A percentile compares a stretch with the other conserved stretches of the same genome.
These are phyloP conservation scores for Elysia crispata DNA, from an alignment of 2,888 invertebrate species.

Conservation along the genomic window DNA sequence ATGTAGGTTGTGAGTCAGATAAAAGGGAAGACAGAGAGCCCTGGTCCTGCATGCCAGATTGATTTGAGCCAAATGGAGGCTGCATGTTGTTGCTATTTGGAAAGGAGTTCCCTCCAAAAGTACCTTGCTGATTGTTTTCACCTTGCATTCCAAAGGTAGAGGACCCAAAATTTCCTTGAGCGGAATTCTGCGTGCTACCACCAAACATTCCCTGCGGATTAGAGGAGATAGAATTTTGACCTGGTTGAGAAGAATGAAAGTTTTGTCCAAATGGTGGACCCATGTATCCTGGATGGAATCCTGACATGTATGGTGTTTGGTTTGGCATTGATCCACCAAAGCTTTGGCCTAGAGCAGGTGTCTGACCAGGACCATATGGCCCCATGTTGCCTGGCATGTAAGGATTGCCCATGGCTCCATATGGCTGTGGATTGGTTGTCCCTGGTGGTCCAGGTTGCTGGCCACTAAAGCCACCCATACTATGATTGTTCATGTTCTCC, in stretches of 20 bases:
- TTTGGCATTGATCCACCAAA: conserved; percentile 23
- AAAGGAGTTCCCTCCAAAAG: conserved; percentile 40
- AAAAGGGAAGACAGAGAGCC: too few species aligned
- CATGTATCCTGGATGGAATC: conserved; percentile 38
- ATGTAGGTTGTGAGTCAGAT: too few species aligned
- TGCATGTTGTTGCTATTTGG: background rate
- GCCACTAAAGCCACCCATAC: background rate
- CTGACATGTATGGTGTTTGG: conserved; percentile 34
- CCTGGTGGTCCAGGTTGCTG: background rate
- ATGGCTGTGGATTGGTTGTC: conserved; percentile 33
- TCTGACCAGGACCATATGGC: conserved; percentile 19
- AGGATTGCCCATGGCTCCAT: conserved; percentile 36
- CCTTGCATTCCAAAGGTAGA: conserved; percentile 20
- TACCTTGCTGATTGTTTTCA: background rate
- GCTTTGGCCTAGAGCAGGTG: conserved; percentile 7
- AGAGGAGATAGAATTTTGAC: conserved; percentile 14
- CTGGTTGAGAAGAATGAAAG: conserved; percentile 17
- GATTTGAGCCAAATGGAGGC: background rate
- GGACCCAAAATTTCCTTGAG: conserved; percentile 35
- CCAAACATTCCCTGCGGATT: conserved; percentile 32
- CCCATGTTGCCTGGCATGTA: conserved; percentile 32
- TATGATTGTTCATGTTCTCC: conserved; percentile 14
- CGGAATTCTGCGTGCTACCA: conserved; percentile 31
- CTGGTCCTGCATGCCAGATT: too few species aligned
- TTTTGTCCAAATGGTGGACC: conserved; percentile 40